phyloP scores from a whole-genome alignment of 2,888 invertebrate species.

The Hetaerina titia region DNA sequence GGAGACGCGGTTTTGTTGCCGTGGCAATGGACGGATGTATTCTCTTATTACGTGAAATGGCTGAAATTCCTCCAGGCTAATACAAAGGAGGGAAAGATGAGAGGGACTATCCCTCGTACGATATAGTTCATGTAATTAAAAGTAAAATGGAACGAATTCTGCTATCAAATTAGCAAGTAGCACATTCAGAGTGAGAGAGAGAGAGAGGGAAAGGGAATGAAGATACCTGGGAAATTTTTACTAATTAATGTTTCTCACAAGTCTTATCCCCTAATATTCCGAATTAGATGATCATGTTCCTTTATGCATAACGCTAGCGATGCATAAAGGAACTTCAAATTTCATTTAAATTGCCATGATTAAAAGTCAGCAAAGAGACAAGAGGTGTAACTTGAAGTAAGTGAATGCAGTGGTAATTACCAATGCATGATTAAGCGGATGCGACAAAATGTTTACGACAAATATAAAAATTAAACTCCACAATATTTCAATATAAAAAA shows the following conservation, averaged over 20 bases:
- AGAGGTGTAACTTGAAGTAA: too few relatives aligned
- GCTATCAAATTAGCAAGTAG: not conserved
- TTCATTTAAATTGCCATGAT: too few relatives aligned
- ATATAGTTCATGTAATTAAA: not conserved
- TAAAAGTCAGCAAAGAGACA: too few relatives aligned
- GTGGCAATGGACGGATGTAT: not conserved
- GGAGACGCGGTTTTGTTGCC: not conserved
- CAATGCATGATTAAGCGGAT: too few relatives aligned
- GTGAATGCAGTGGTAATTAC: too few relatives aligned
- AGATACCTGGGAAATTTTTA: not conserved
- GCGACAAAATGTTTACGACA: too few relatives aligned
- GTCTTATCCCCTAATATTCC: not conserved
- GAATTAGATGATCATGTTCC: not conserved
- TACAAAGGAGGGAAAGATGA: not conserved
- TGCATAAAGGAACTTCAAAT: too few relatives aligned
- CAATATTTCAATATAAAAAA: too few relatives aligned
- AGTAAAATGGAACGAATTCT: not conserved
- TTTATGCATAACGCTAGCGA: not conserved
- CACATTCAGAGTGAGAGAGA: not conserved
- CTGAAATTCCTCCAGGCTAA: not conserved
- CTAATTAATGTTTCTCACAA: not conserved
- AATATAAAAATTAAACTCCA: too few relatives aligned
- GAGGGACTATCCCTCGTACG: not conserved
- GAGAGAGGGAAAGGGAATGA: not conserved
- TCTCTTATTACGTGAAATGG: constrained; percentile 23